phyloP scores from a whole-genome alignment of 2,113 vertebrate genomes.

The Oxyruncus cristatus region DNA sequence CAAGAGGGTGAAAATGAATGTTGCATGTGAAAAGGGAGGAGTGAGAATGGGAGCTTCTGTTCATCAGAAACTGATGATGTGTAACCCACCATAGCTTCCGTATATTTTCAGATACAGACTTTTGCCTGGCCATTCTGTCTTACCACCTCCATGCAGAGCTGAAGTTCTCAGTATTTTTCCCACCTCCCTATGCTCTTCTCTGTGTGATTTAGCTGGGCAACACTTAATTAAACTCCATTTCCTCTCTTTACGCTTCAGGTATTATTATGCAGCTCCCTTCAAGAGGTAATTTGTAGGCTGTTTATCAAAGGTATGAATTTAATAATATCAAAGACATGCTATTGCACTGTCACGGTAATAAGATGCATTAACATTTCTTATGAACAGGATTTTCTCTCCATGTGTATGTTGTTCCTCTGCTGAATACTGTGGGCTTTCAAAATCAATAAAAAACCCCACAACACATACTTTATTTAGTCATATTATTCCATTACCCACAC shows the following conservation, averaged over 20 bases:
- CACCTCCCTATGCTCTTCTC: not conserved
- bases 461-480: not conserved
- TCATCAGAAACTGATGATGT: not conserved
- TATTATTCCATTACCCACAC: not conserved
- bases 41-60: not conserved
- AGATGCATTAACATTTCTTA: slow-evolving; percentile 46
- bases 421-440: not conserved
- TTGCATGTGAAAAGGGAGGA: not conserved
- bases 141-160: not conserved
- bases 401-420: not conserved
- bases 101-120: not conserved
- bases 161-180: slow-evolving; percentile 17
- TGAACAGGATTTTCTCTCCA: not conserved
- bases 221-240: slow-evolving; percentile 79
- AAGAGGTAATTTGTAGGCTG: slow-evolving; percentile 69
- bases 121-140: not conserved
- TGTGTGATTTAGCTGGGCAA: slow-evolving; percentile 64
- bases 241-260: slow-evolving; percentile 69
- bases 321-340: slow-evolving; percentile 57
- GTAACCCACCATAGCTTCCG: not conserved
- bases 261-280: slow-evolving; percentile 67
- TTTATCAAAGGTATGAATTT: slow-evolving; percentile 77
- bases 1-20: not conserved
- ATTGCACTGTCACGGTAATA: slow-evolving; percentile 15
- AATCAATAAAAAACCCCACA: not conserved